Percentiles rank a stretch among this genome's conserved stretches.
Evolutionary conservation across 2,113 vertebrate species (phyloP).

Genomic region (Pristiophorus japonicus): DNA sequence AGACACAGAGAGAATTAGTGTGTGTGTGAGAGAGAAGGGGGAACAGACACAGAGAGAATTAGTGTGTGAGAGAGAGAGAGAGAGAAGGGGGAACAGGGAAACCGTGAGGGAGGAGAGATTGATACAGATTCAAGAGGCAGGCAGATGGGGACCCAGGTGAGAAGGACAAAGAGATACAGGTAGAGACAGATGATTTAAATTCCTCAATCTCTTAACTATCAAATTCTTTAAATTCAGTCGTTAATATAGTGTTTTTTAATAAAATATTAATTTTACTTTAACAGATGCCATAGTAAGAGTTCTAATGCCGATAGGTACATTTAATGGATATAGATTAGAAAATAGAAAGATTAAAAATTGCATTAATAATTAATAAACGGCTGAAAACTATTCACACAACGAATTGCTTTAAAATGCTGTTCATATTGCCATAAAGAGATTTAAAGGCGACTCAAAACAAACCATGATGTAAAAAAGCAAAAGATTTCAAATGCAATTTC

Average conservation of each 20-base stretch:
- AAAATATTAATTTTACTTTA: neutral
- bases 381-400: neutral
- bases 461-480: neutral
- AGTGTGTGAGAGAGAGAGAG: too few species aligned
- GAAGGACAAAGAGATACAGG: neutral
- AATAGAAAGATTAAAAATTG: neutral
- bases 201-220: neutral
- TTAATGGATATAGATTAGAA: neutral
- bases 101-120: too few species aligned
- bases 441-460: neutral
- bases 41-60: neutral
- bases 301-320: neutral
- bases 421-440: neutral
- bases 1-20: too few species aligned
- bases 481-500: neutral
- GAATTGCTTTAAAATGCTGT: neutral
- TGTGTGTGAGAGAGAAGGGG: neutral
- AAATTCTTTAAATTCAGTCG: neutral
- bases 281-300: neutral
- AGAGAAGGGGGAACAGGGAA: neutral
- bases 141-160: neutral
- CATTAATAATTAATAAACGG: neutral
- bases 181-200: neutral
- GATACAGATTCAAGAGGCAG: too few species aligned
- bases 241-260: neutral